These are phyloP conservation scores for Ornithoptera alexandrae DNA, from an alignment of 2,888 invertebrate species.

Conservation along the genomic window DNA sequence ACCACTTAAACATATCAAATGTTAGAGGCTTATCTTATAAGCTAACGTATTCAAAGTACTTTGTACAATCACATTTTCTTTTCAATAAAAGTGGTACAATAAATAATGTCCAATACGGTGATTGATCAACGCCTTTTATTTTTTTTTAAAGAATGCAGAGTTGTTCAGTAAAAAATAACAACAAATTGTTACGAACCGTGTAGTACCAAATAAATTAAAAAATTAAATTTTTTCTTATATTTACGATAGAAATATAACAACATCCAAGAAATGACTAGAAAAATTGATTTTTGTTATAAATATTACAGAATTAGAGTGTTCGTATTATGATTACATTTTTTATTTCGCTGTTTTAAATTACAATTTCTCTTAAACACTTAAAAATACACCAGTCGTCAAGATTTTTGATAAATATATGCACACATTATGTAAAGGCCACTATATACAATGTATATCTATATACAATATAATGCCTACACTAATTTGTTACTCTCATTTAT, in stretches of 20 bases:
- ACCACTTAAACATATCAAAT: conserved; percentile 1
- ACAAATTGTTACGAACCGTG: neutral
- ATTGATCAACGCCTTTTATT: neutral
- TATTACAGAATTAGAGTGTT: neutral
- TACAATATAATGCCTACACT: neutral
- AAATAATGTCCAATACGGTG: neutral
- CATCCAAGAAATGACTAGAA: neutral
- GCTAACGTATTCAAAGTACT: conserved; percentile 1
- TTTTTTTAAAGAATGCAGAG: no score
- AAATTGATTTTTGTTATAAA: neutral
- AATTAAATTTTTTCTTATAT: neutral
- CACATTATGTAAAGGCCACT: neutral
- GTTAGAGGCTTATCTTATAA: conserved; percentile 8
- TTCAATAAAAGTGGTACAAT: neutral
- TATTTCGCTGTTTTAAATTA: neutral
- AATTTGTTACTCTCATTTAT: neutral
- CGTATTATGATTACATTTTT: neutral
- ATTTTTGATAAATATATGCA: neutral
- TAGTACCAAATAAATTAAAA: neutral
- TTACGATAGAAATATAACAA: neutral
- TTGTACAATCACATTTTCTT: conserved; percentile 2
- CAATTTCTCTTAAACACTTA: neutral
- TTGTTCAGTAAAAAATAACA: no score
- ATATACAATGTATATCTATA: neutral
- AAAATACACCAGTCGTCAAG: neutral